phyloP scores from a whole-genome alignment of 1,140 invertebrate genomes.

The Atta colombica region DNA sequence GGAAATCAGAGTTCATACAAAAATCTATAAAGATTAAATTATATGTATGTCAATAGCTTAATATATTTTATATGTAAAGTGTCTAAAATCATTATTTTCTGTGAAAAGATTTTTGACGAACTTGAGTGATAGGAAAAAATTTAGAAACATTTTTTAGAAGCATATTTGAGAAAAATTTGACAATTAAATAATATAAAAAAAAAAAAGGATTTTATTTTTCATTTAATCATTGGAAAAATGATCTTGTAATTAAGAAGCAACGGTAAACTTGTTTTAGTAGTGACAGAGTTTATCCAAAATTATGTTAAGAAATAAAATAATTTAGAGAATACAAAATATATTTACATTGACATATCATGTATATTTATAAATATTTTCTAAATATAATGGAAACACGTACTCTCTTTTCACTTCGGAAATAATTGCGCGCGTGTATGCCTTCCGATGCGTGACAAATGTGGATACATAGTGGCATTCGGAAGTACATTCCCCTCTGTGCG shows the following conservation, averaged over 20 bases:
- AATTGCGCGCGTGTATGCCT: constrained; percentile 22
- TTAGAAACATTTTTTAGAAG: background rate
- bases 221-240: background rate
- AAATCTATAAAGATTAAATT: constrained; percentile 23
- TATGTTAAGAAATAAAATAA: background rate
- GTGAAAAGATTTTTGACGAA: background rate
- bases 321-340: background rate
- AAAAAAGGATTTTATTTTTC: background rate
- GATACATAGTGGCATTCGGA: constrained; percentile 53
- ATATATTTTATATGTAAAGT: background rate
- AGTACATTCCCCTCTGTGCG: constrained; percentile 41
- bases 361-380: background rate
- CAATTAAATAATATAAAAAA: background rate
- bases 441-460: constrained; percentile 47
- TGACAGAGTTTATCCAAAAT: background rate
- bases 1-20: constrained; percentile 9
- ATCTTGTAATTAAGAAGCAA: background rate
- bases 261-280: background rate
- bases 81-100: background rate
- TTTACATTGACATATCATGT: background rate
- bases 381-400: background rate
- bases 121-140: background rate
- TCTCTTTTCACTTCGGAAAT: constrained; percentile 9
- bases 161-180: background rate
- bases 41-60: background rate